Conservation (phyloP, 2,888 invertebrate species). For the Cephus nigrinus region DNA sequence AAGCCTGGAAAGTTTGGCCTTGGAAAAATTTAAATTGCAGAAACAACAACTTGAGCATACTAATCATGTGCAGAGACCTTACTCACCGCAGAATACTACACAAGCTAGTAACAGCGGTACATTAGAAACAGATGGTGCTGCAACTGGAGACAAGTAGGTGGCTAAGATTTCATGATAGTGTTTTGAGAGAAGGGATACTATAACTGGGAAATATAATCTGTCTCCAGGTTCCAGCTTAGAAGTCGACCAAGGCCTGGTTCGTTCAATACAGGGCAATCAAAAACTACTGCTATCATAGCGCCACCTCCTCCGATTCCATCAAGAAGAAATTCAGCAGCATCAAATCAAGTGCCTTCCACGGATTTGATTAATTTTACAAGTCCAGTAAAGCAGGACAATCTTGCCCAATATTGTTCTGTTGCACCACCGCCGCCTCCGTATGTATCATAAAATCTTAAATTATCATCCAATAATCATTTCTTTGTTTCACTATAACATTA, state of each 20-base stretch:
- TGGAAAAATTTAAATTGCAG: slow-evolving; percentile 83
- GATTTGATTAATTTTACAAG: slow-evolving; percentile 64
- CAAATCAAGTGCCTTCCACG: slow-evolving; percentile 43
- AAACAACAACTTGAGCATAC: slow-evolving; percentile 67
- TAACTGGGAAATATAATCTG: neutral
- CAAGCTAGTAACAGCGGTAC: slow-evolving; percentile 32
- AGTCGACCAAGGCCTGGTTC: slow-evolving; percentile 72
- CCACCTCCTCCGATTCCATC: slow-evolving; percentile 65
- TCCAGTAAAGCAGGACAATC: slow-evolving; percentile 58
- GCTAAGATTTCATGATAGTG: neutral
- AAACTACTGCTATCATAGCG: slow-evolving; percentile 65
- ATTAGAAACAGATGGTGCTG: slow-evolving; percentile 46
- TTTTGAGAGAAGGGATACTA: neutral
- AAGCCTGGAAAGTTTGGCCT: slow-evolving; percentile 86
- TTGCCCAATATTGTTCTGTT: slow-evolving; percentile 53
- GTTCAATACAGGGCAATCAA: slow-evolving; percentile 65
- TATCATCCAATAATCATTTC: neutral
- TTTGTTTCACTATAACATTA: neutral
- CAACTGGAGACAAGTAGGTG: slow-evolving; percentile 48
- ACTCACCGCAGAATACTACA: slow-evolving; percentile 29
- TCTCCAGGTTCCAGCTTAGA: slow-evolving; percentile 66
- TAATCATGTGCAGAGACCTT: slow-evolving; percentile 37
- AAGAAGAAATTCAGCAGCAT: slow-evolving; percentile 58
- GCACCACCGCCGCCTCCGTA: slow-evolving; percentile 56
- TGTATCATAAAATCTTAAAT: neutral